Evolutionary conservation across 2,888 invertebrate species (phyloP).

Genomic region (Eugnorisma glareosa): DNA sequence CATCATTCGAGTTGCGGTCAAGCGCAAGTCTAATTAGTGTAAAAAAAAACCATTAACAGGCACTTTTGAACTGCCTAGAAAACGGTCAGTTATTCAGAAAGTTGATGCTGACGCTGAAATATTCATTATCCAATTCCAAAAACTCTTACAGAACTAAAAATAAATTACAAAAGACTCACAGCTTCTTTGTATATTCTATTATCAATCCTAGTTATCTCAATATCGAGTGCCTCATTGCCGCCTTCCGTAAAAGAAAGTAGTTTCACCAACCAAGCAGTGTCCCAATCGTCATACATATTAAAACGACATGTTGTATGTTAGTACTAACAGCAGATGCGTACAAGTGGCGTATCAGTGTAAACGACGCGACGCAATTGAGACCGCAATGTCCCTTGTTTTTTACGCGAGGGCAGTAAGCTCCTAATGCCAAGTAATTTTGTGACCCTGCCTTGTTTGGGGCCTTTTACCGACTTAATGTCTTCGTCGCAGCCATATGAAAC

Average conservation of each 20-base stretch:
- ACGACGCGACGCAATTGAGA: slow-evolving; percentile 77
- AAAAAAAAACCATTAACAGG: background rate
- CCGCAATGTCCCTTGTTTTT: slow-evolving; percentile 87
- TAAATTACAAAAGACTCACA: background rate
- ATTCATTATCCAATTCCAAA: background rate
- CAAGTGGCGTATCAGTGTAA: slow-evolving; percentile 77
- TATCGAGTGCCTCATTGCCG: background rate
- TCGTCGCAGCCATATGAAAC: slow-evolving; percentile 67
- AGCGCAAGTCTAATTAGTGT: background rate
- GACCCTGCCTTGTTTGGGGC: slow-evolving; percentile 83
- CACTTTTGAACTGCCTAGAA: background rate
- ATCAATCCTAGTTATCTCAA: background rate
- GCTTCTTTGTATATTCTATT: background rate
- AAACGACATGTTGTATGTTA: slow-evolving; percentile 28
- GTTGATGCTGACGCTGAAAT: background rate
- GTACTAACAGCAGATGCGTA: slow-evolving; percentile 65
- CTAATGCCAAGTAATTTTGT: slow-evolving; percentile 89
- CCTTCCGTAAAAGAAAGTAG: slow-evolving; percentile 17
- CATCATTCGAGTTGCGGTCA: background rate
- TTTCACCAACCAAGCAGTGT: background rate
- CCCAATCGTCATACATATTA: slow-evolving; percentile 20
- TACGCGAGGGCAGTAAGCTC: slow-evolving; percentile 85
- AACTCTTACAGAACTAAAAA: background rate
- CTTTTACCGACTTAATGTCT: slow-evolving; percentile 80
- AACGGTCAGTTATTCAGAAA: background rate